phyloP scores from a whole-genome alignment of 2,113 vertebrate genomes.

The Peucedramus taeniatus region DNA sequence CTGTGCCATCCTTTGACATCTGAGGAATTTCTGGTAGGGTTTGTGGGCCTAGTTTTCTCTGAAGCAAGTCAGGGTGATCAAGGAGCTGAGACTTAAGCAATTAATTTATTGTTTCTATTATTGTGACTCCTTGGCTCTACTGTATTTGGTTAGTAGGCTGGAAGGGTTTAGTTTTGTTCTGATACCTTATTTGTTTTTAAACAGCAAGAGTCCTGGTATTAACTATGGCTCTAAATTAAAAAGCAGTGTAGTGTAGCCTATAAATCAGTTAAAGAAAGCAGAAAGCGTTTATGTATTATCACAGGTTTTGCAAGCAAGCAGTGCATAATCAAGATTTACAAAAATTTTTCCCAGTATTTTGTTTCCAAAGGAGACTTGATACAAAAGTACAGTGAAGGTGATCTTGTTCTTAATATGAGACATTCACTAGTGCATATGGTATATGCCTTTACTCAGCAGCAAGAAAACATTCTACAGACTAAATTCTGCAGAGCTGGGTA shows the following conservation, averaged over 20 bases:
- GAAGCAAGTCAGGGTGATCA: background rate
- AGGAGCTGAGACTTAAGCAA: background rate
- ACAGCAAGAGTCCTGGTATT: background rate
- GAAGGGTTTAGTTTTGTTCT: background rate
- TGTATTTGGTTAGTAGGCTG: background rate
- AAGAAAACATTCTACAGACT: background rate
- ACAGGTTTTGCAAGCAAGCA: background rate
- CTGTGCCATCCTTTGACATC: background rate
- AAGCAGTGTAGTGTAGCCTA: background rate
- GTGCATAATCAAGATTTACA: background rate
- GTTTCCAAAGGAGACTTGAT: background rate
- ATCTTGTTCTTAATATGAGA: background rate
- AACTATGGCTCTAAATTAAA: background rate
- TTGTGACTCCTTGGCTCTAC: background rate
- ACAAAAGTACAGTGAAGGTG: background rate
- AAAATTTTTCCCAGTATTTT: background rate
- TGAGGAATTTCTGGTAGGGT: background rate
- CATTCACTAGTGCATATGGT: background rate
- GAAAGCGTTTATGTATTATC: background rate
- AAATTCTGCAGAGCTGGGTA: background rate
- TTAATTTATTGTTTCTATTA: background rate
- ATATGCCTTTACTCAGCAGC: background rate
- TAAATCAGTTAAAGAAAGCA: background rate
- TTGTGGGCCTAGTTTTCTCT: background rate
- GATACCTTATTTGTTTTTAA: background rate